Evolutionary conservation across 37 sponge, comb jelly and placozoan genomes (phyloP).

Genomic region (Oopsacas minuta): DNA sequence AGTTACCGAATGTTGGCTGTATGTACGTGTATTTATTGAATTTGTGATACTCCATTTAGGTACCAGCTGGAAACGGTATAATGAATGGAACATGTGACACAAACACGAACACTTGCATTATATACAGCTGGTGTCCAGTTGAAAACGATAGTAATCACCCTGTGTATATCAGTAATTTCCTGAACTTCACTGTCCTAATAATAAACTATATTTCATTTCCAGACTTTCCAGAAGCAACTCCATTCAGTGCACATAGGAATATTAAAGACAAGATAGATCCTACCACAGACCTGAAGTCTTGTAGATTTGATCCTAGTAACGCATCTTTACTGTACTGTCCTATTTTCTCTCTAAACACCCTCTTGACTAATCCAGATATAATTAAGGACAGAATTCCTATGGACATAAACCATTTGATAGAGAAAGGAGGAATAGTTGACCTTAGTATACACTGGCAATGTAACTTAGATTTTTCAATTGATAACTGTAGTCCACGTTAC

Average conservation of each 20-base stretch:
- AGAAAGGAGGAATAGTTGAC: background rate
- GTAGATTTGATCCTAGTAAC: background rate
- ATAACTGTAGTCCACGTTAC: background rate
- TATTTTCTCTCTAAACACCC: background rate
- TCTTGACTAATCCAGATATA: background rate
- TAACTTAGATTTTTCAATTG: conserved; percentile 16
- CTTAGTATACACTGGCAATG: background rate
- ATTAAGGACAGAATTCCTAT: background rate
- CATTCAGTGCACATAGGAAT: background rate
- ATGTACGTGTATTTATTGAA: background rate
- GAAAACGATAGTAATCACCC: background rate
- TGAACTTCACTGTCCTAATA: background rate
- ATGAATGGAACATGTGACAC: conserved; percentile 19
- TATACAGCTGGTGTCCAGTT: conserved; percentile 26
- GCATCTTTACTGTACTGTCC: background rate
- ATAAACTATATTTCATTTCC: background rate
- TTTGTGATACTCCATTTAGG: background rate
- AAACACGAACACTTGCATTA: conserved; percentile 18
- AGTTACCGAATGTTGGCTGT: no score
- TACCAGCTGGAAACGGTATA: background rate
- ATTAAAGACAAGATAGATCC: background rate
- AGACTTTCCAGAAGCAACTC: conserved; percentile 6
- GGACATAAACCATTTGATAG: background rate
- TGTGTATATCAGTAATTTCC: background rate
- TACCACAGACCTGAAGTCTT: background rate